Conservation (phyloP, 2,113 vertebrate species). For the Scytalopus superciliaris region DNA sequence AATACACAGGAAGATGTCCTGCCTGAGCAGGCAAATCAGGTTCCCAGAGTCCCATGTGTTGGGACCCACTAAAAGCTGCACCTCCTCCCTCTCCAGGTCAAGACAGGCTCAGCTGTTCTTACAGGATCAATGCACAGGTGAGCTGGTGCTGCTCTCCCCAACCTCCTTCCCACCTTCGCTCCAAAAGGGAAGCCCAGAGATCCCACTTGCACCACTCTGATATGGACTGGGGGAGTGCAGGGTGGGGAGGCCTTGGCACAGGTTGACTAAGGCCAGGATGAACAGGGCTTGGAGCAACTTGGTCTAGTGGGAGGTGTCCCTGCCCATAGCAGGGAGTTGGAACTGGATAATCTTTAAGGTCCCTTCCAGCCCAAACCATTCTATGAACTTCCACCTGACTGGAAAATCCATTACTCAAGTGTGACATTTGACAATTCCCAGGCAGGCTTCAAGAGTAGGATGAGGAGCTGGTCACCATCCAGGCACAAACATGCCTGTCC, state of each 20-base stretch:
- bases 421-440: no score
- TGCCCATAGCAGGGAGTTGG: not conserved
- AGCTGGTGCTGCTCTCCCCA: not conserved
- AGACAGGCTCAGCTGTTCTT: not conserved
- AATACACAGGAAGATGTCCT: not conserved
- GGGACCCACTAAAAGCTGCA: not conserved
- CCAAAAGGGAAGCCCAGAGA: not conserved
- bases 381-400: not conserved
- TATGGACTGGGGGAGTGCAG: not conserved
- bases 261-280: not conserved
- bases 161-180: not conserved
- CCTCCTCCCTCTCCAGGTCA: not conserved
- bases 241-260: not conserved
- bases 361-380: not conserved
- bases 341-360: not conserved
- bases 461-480: accelerated
- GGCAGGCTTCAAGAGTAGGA: accelerated
- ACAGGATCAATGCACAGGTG: not conserved
- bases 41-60: not conserved
- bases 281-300: not conserved
- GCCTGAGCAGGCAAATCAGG: not conserved
- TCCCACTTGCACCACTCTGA: no score
- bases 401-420: not conserved
- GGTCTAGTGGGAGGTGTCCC: not conserved
- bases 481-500: not conserved